phyloP scores from a whole-genome alignment of 2,888 invertebrate genomes.

The Drosophila helvetica region DNA sequence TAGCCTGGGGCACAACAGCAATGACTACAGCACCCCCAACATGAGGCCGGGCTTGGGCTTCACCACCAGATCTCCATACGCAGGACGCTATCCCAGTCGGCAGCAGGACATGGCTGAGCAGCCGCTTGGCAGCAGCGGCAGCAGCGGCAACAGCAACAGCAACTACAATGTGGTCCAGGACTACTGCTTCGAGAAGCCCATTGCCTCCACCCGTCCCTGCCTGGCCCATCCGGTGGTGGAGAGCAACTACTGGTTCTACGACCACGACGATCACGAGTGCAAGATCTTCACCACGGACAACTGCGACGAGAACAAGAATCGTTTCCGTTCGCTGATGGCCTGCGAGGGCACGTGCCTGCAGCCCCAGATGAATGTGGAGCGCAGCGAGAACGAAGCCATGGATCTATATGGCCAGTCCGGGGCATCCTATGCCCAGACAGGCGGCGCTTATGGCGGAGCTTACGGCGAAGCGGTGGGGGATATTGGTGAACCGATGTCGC shows the following conservation, averaged over 20 bases:
- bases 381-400: conserved; percentile 42
- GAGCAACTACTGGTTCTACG: conserved; percentile 80
- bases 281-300: conserved; percentile 79
- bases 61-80: conserved; percentile 46
- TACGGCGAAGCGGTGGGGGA: conserved; percentile 4
- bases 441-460: conserved; percentile 1
- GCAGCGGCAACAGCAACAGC: neutral
- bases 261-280: conserved; percentile 72
- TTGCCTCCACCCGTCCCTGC: conserved; percentile 58
- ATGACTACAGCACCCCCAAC: conserved; percentile 31
- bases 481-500: conserved; percentile 58
- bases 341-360: conserved; percentile 68
- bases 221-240: conserved; percentile 52
- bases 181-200: conserved; percentile 71
- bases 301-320: conserved; percentile 77
- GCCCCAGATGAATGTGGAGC: conserved; percentile 59
- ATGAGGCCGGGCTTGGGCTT: conserved; percentile 13
- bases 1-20: neutral
- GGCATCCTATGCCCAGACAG: conserved; percentile 2
- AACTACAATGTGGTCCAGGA: conserved; percentile 68
- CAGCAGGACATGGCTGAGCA: conserved; percentile 31
- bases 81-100: conserved; percentile 24
- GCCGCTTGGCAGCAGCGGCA: neutral
- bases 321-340: conserved; percentile 68
- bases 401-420: conserved; percentile 25